Evolutionary conservation across 2,888 invertebrate species (phyloP).

Genomic region (Dilophus febrilis): DNA sequence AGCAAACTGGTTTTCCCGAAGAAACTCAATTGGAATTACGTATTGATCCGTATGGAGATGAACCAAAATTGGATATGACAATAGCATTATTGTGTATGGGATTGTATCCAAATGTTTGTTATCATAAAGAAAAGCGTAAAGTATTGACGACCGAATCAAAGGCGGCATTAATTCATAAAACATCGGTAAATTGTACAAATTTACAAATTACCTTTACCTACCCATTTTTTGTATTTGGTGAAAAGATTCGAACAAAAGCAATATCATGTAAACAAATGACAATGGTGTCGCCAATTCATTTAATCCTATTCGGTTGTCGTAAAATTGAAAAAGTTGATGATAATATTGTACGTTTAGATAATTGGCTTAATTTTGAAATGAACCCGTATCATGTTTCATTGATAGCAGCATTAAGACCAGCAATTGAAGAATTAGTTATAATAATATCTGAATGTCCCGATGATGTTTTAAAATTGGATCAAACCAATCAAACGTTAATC

Average conservation of each 20-base stretch:
- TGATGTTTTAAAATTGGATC: constrained; percentile 38
- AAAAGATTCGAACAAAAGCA: constrained; percentile 90
- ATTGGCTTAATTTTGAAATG: constrained; percentile 88
- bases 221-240: constrained; percentile 94
- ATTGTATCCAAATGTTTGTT: constrained; percentile 92
- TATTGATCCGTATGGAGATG: constrained; percentile 59
- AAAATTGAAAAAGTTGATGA: constrained; percentile 44
- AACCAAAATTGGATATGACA: constrained; percentile 65
- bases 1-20: constrained; percentile 76
- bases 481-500: constrained; percentile 35
- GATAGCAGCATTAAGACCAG: constrained; percentile 73
- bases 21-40: constrained; percentile 59
- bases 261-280: constrained; percentile 94
- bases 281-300: constrained; percentile 86
- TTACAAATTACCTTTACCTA: constrained; percentile 70
- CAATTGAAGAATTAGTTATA: constrained; percentile 70
- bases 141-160: constrained; percentile 91
- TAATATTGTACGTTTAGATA: constrained; percentile 65
- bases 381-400: constrained; percentile 58
- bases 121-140: constrained; percentile 88
- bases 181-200: constrained; percentile 86
- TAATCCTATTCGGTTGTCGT: constrained; percentile 81
- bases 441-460: constrained; percentile 67
- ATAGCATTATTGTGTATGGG: constrained; percentile 78
- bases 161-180: constrained; percentile 88